Conservation (phyloP, 2,113 vertebrate species). For the Murina feae region DNA sequence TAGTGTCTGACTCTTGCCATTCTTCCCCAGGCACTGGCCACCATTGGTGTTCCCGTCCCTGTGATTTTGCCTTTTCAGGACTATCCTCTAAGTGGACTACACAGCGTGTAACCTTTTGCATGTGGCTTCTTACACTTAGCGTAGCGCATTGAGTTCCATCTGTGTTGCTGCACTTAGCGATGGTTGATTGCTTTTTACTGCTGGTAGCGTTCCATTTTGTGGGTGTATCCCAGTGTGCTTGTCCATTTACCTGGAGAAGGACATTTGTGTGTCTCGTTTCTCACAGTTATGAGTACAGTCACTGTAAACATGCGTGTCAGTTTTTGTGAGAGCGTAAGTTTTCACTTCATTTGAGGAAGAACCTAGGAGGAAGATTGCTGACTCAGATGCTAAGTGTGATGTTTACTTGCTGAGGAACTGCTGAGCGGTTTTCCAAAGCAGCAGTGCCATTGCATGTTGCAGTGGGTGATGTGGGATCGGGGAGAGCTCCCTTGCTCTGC, state of each 20-base stretch:
- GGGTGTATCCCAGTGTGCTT: not conserved
- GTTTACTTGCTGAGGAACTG: not conserved
- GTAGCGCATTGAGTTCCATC: not conserved
- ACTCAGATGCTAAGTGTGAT: not conserved
- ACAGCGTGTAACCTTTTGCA: not conserved
- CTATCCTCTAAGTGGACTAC: not conserved
- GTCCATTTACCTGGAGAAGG: not conserved
- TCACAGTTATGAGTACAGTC: too few species aligned
- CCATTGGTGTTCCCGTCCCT: not conserved
- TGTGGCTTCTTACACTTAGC: not conserved
- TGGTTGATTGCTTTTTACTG: not conserved
- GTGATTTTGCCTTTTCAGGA: not conserved
- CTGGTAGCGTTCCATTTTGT: not conserved
- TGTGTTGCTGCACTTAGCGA: not conserved
- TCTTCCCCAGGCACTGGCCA: not conserved
- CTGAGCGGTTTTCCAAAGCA: not conserved
- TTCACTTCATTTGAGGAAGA: not conserved
- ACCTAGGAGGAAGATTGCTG: not conserved
- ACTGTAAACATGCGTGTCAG: not conserved
- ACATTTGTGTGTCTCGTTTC: too few species aligned
- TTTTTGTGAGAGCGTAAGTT: not conserved
- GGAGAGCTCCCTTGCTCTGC: not conserved
- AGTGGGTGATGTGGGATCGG: fast-evolving
- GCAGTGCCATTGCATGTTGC: not conserved
- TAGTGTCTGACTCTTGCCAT: not conserved